phyloP scores from a whole-genome alignment of 2,888 invertebrate genomes.

The Psylliodes chrysocephalus region DNA sequence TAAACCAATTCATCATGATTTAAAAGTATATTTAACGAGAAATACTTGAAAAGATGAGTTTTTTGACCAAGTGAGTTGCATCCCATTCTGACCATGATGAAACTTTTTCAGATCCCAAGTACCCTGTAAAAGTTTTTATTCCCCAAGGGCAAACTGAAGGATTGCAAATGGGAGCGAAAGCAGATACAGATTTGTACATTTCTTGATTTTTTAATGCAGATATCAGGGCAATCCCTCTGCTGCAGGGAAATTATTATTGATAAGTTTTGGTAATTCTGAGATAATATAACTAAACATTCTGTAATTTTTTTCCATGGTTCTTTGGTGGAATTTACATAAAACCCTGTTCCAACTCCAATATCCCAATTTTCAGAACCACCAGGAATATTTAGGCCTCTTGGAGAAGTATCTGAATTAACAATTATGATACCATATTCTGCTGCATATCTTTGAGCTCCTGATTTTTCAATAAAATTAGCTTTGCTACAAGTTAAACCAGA shows the following conservation, averaged over 20 bases:
- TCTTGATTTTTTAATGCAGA: slow-evolving; percentile 92
- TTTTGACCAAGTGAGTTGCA: slow-evolving; percentile 82
- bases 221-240: slow-evolving; percentile 77
- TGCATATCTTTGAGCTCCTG: slow-evolving; percentile 93
- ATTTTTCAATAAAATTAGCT: slow-evolving; percentile 94
- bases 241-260: slow-evolving; percentile 80
- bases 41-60: too few species aligned
- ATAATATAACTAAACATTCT: slow-evolving; percentile 96
- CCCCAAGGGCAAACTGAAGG: slow-evolving; percentile 90
- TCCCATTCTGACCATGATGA: slow-evolving; percentile 86
- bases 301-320: slow-evolving; percentile 95
- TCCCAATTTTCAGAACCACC: slow-evolving; percentile 94
- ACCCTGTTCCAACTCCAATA: slow-evolving; percentile 95
- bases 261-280: slow-evolving; percentile 80
- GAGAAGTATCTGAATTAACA: slow-evolving; percentile 96
- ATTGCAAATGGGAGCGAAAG: slow-evolving; percentile 95
- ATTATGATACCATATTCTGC: slow-evolving; percentile 86
- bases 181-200: slow-evolving; percentile 87
- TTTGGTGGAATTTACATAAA: slow-evolving; percentile 91
- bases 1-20: too few species aligned
- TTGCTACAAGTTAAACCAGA: slow-evolving; percentile 95
- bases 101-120: slow-evolving; percentile 76
- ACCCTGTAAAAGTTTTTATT: slow-evolving; percentile 83
- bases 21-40: too few species aligned
- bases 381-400: slow-evolving; percentile 86